A percentile compares a stretch with the other conserved stretches of the same genome.
phyloP scores from a whole-genome alignment of 2,797 vertebrate species.

The Triplophysa bombifrons region DNA sequence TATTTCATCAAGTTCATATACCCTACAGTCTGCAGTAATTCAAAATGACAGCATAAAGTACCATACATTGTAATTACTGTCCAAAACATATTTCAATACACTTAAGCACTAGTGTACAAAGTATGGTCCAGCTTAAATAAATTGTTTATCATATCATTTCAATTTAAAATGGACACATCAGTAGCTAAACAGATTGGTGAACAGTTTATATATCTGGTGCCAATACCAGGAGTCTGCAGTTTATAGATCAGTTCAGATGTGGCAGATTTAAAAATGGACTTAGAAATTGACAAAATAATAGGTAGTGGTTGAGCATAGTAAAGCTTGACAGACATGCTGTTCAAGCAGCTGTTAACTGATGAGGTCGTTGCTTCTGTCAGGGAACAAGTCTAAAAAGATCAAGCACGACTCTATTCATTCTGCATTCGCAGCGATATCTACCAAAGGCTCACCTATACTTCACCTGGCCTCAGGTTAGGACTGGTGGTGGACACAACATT shows the following conservation, averaged over 20 bases:
- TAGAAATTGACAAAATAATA: neutral
- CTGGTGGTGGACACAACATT: neutral
- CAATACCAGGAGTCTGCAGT: constrained; percentile 11
- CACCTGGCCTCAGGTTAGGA: constrained; percentile 6
- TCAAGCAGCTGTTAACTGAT: constrained; percentile 52
- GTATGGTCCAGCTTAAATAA: constrained; percentile 26
- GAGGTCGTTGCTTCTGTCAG: constrained; percentile 47
- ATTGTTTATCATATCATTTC: neutral
- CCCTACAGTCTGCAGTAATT: constrained; percentile 21
- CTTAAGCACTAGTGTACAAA: constrained; percentile 37
- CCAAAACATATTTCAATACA: constrained; percentile 33
- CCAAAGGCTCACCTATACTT: constrained; percentile 18
- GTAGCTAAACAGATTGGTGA: neutral
- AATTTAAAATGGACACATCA: constrained; percentile 28
- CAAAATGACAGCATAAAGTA: constrained; percentile 34
- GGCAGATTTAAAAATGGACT: neutral
- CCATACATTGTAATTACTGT: constrained; percentile 43
- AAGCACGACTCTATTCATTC: constrained; percentile 63
- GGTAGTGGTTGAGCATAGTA: neutral
- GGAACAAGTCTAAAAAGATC: constrained; percentile 56
- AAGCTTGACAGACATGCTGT: constrained; percentile 22
- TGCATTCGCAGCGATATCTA: constrained; percentile 56
- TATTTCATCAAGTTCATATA: constrained; percentile 1
- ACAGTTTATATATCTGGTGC: constrained; percentile 1
- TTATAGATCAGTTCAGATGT: constrained; percentile 35